Evolutionary conservation across 2,797 vertebrate genomes (phyloP).

Genomic region (Agapornis canus): DNA sequence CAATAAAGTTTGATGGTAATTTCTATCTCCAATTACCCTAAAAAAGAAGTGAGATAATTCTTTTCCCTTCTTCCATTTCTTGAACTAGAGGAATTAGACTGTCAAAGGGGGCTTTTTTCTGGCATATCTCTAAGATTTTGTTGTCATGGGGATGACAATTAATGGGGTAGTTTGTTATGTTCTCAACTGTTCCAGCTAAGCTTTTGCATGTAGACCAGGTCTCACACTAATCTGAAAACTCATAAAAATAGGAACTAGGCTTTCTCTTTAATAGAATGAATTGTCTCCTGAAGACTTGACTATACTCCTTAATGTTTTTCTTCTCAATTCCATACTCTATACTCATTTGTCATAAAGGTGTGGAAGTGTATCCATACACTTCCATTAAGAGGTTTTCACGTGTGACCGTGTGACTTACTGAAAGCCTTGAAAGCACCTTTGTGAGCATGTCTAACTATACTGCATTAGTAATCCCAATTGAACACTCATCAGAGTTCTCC

Average conservation of each 20-base stretch:
- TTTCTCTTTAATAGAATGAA: background rate
- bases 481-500: background rate
- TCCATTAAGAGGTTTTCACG: background rate
- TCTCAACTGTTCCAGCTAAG: background rate
- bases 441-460: background rate
- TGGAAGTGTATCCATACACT: background rate
- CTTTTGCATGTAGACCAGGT: background rate
- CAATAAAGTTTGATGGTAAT: background rate
- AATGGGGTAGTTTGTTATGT: background rate
- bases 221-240: background rate
- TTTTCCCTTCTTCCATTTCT: background rate
- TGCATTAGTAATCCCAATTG: background rate
- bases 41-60: background rate
- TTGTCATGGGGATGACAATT: slow-evolving; percentile 20
- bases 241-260: background rate
- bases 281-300: background rate
- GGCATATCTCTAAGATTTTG: background rate
- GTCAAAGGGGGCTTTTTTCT: background rate
- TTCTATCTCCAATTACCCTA: background rate
- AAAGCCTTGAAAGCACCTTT: background rate
- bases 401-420: background rate
- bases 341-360: background rate
- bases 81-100: background rate
- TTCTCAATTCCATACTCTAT: background rate
- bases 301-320: background rate